These are phyloP conservation scores for Erethizon dorsatum DNA, from an alignment of 2,797 vertebrate genomes.

Conservation along the genomic window DNA sequence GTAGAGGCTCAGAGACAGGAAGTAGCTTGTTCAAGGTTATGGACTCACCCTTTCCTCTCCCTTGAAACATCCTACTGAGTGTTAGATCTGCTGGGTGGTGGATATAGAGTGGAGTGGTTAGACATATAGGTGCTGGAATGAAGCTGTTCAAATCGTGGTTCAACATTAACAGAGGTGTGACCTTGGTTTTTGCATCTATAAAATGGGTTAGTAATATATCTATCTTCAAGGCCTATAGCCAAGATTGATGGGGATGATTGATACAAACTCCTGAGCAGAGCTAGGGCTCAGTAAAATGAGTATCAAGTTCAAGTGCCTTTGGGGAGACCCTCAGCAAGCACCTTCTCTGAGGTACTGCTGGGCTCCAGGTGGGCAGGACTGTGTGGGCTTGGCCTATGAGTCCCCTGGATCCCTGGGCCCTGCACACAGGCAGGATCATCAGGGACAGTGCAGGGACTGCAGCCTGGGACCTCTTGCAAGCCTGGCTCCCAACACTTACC, in stretches of 20 bases:
- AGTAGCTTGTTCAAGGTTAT: neutral
- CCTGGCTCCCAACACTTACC: neutral
- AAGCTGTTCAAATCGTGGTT: neutral
- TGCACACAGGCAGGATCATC: neutral
- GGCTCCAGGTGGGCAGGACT: neutral
- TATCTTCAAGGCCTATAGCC: neutral
- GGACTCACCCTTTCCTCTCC: too few species aligned
- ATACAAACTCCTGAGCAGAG: neutral
- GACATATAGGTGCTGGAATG: neutral
- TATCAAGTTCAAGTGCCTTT: neutral
- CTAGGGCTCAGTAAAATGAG: neutral
- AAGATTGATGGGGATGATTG: neutral
- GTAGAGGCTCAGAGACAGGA: neutral
- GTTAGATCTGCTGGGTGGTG: neutral
- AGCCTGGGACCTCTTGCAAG: neutral
- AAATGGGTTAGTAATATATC: neutral
- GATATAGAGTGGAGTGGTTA: neutral
- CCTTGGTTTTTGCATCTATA: neutral
- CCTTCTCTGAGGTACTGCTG: neutral
- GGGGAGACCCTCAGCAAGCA: neutral
- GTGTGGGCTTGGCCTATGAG: neutral
- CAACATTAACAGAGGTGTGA: neutral
- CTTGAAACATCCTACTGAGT: too few species aligned
- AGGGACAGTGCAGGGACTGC: neutral
- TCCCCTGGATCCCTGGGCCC: neutral